phyloP scores from a whole-genome alignment of 2,888 invertebrate genomes.

The Xiphydria camelus region DNA sequence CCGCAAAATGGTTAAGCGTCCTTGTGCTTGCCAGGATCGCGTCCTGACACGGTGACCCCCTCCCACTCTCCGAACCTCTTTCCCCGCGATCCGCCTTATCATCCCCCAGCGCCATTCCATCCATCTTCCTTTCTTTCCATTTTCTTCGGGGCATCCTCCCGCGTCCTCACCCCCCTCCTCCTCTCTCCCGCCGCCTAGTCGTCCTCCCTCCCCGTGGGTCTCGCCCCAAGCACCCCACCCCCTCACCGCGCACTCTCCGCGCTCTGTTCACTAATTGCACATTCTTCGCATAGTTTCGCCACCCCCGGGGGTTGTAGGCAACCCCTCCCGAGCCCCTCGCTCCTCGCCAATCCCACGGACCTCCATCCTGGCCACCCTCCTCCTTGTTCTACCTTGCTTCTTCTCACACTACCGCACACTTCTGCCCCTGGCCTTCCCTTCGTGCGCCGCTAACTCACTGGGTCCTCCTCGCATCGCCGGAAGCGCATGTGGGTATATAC shows the following conservation, averaged over 20 bases:
- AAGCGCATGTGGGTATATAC: conserved; percentile 20
- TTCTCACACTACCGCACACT: conserved; percentile 25
- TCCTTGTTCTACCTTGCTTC: conserved; percentile 30
- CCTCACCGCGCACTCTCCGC: conserved; percentile 61
- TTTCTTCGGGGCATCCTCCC: conserved; percentile 34
- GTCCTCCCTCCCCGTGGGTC: conserved; percentile 66
- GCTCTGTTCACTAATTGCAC: conserved; percentile 91
- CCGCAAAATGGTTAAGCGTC: conserved; percentile 39
- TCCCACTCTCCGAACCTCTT: conserved; percentile 14
- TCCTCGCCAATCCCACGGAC: conserved; percentile 30
- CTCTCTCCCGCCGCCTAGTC: conserved; percentile 61
- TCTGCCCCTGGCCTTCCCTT: conserved; percentile 5
- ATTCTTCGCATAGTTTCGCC: conserved; percentile 95
- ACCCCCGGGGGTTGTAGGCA: conserved; percentile 46
- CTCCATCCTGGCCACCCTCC: conserved; percentile 25
- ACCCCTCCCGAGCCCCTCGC: conserved; percentile 24
- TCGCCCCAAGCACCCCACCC: conserved; percentile 45
- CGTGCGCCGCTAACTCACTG: conserved; percentile 10
- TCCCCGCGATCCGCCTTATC: conserved; percentile 26
- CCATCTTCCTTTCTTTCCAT: conserved; percentile 57
- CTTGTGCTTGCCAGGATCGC: conserved; percentile 40
- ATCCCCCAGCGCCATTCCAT: conserved; percentile 47
- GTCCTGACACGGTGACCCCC: conserved; percentile 47
- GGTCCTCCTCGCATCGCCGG: conserved; percentile 17
- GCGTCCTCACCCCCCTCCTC: conserved; percentile 19